Base-by-base conservation (phyloP, 2,888 invertebrate species). In the Spodoptera littoralis region DNA sequence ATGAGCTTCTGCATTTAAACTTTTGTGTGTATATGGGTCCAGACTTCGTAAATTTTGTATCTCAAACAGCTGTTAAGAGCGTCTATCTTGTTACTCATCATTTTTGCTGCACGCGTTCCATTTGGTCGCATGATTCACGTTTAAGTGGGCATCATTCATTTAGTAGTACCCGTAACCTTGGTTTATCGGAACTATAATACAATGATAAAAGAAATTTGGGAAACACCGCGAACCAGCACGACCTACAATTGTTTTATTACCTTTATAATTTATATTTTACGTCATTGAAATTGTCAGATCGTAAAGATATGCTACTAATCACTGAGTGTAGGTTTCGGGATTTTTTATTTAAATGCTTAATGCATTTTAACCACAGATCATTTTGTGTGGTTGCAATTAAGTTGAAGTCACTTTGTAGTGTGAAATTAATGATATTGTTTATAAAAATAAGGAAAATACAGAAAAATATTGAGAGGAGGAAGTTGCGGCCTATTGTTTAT, bases 101-200 rank as follows among this genome's bases (percentile, higher is more conserved):
- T 51, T 56, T 72, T 73, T 64, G 49, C 43, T 61, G 48, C 65
- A 70, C 77, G 73, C 80, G 76, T 62, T 71, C 56, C 70, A 76
- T 67, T 80, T 69, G 59, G 50, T 70, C 52, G 63, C 74, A 55
- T 89, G 88, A 88, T 73, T 89, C 88, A 87, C 83, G 79, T 86
- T 85, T 82, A 78, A 85, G 77, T 64, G 76, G 47, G 11, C 50
- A 41, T 11, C 48, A 57, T 59, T 59, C 55, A 60, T 67, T 58
- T 45, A 36, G n/a, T 51, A 12, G 45, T 56, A 63, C 65, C 76
- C 79, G 45, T 56, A 65, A 66, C 76, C 79, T 80, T 80, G 77
- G 9, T 18, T 30, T 42, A 72, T 77, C 70, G 74, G 74, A 76
- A 76, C 74, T 67, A 60, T 22, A 67, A 47, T 44, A 73, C 22